phyloP scores from a whole-genome alignment of 2,113 vertebrate genomes.

The Psittacara wagleri region DNA sequence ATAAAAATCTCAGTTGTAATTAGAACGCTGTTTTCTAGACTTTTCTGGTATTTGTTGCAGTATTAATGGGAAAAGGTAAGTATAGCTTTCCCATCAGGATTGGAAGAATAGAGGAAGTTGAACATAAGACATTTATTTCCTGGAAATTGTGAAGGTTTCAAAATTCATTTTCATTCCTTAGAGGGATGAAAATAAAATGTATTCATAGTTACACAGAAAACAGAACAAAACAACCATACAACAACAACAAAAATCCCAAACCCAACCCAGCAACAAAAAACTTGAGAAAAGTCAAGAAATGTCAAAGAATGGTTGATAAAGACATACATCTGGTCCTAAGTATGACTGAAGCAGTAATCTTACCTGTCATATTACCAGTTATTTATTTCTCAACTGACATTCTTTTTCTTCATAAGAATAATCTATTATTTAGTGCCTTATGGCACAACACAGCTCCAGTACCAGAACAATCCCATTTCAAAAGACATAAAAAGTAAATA shows the following conservation, averaged over 20 bases:
- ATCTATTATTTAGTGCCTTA: not conserved
- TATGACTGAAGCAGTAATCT: not conserved
- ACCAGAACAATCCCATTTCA: not conserved
- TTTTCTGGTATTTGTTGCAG: not conserved
- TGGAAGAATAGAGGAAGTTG: not conserved
- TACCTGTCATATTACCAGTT: not conserved
- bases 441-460: not conserved
- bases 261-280: not conserved
- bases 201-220: not conserved
- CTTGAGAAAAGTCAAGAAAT: not conserved
- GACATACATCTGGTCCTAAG: not conserved
- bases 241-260: not conserved
- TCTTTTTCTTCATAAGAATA: not conserved
- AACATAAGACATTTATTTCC: not conserved
- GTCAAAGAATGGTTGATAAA: not conserved
- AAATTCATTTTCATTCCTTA: not conserved
- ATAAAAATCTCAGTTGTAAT: not conserved
- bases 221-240: not conserved
- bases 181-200: not conserved
- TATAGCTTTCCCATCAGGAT: not conserved
- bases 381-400: not conserved
- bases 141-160: not conserved
- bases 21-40: not conserved
- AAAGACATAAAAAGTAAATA: not conserved
- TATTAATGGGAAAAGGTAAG: not conserved